Evolutionary conservation across 2,113 vertebrate genomes (phyloP).

Genomic region (Thomomys bottae): DNA sequence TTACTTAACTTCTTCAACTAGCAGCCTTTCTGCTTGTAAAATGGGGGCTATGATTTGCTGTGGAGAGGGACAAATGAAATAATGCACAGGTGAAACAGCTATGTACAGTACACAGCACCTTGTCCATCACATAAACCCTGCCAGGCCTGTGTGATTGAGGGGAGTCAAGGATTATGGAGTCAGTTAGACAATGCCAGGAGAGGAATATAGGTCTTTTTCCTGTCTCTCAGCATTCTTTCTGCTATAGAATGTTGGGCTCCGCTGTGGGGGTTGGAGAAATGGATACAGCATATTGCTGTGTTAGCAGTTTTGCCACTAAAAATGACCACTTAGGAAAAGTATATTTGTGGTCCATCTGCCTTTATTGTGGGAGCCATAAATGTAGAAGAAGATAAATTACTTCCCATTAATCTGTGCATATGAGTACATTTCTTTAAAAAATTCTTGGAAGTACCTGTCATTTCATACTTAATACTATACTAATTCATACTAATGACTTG

Average conservation of each 20-base stretch:
- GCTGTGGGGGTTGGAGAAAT: background rate
- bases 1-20: background rate
- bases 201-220: background rate
- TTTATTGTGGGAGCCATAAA: slow-evolving; percentile 63
- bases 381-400: slow-evolving; percentile 60
- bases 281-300: slow-evolving; percentile 17
- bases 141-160: background rate
- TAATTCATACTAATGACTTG: slow-evolving; percentile 72
- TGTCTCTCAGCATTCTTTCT: background rate
- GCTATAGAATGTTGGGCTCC: background rate
- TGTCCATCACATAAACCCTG: background rate
- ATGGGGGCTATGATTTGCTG: background rate
- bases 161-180: rapidly evolving
- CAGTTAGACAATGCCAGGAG: background rate
- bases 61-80: slow-evolving; percentile 7
- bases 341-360: slow-evolving; percentile 64
- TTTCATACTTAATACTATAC: slow-evolving; percentile 62
- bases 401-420: slow-evolving; percentile 64
- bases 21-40: background rate
- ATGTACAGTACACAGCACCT: background rate
- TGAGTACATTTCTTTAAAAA: slow-evolving; percentile 57
- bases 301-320: slow-evolving; percentile 57
- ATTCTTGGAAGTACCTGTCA: slow-evolving; percentile 54
- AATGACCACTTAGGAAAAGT: slow-evolving; percentile 62
- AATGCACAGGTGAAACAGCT: background rate